phyloP scores from a whole-genome alignment of 2,888 invertebrate species.

The Coenonympha arcania region DNA sequence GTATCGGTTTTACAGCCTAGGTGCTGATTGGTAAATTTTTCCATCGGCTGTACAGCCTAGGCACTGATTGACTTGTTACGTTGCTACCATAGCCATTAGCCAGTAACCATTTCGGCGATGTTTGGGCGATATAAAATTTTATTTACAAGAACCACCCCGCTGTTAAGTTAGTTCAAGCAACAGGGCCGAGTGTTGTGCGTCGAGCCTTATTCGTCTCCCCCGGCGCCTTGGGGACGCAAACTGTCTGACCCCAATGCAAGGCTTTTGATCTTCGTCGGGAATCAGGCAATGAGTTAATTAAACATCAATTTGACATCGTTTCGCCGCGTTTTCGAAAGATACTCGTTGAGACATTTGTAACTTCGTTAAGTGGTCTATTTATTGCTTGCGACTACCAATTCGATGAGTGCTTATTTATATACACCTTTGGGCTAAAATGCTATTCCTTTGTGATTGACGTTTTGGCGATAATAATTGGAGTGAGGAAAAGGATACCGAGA shows the following conservation, averaged over 20 bases:
- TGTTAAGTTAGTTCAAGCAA: too few species aligned
- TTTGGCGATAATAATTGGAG: too few species aligned
- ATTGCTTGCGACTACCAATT: background rate
- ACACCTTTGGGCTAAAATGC: background rate
- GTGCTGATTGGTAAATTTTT: too few species aligned
- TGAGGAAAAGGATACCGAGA: too few species aligned
- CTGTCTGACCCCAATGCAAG: slow-evolving; percentile 40
- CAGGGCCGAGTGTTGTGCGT: background rate
- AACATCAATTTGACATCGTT: slow-evolving; percentile 46
- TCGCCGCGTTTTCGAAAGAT: slow-evolving; percentile 2
- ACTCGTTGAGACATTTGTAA: slow-evolving; percentile 2
- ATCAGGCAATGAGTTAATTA: slow-evolving; percentile 59
- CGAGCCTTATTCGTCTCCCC: slow-evolving; percentile 13
- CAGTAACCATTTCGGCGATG: too few species aligned
- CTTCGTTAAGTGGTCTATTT: slow-evolving; percentile 3
- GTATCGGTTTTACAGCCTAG: too few species aligned
- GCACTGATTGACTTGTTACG: too few species aligned
- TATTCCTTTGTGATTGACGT: too few species aligned
- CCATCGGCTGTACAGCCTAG: too few species aligned
- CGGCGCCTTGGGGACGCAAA: slow-evolving; percentile 30
- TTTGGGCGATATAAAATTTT: too few species aligned
- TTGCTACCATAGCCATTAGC: too few species aligned
- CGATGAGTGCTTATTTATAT: background rate
- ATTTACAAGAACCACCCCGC: too few species aligned
- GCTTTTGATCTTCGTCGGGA: slow-evolving; percentile 49